Evolutionary conservation across 2,888 invertebrate species (phyloP).

Genomic region (Phortica okadai): DNA sequence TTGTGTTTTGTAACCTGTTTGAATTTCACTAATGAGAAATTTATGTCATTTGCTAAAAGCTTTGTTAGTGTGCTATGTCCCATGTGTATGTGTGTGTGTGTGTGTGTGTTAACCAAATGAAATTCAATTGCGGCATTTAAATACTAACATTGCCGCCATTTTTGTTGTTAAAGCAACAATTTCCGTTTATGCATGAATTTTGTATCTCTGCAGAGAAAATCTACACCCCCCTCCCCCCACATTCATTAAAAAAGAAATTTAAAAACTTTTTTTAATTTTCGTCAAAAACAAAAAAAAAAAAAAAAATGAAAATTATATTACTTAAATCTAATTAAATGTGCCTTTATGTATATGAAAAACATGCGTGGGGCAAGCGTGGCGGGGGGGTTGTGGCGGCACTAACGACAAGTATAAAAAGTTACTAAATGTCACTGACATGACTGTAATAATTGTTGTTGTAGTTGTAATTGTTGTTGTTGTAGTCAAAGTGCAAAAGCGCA

Average conservation of each 20-base stretch:
- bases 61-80: background rate
- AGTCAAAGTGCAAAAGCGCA: slow-evolving; percentile 13
- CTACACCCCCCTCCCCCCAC: too few species aligned
- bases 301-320: background rate
- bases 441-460: background rate
- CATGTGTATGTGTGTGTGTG: slow-evolving; percentile 24
- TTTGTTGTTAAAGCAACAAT: too few species aligned
- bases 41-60: slow-evolving; percentile 6
- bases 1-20: background rate
- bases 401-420: background rate
- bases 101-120: slow-evolving; percentile 30
- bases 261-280: background rate
- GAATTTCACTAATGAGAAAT: slow-evolving; percentile 10
- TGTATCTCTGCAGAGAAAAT: too few species aligned
- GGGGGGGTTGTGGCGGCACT: background rate
- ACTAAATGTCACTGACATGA: background rate
- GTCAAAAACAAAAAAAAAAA: background rate
- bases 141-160: background rate
- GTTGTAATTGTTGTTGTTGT: background rate
- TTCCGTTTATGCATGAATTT: too few species aligned
- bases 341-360: background rate
- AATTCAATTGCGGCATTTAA: background rate
- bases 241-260: too few species aligned
- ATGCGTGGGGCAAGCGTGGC: background rate
- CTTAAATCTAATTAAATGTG: slow-evolving; percentile 9